Percentiles rank a stretch among this genome's conserved stretches.
These are phyloP conservation scores for Epinephelus awoara DNA, from an alignment of 2,797 vertebrate species.

Conservation along the genomic window DNA sequence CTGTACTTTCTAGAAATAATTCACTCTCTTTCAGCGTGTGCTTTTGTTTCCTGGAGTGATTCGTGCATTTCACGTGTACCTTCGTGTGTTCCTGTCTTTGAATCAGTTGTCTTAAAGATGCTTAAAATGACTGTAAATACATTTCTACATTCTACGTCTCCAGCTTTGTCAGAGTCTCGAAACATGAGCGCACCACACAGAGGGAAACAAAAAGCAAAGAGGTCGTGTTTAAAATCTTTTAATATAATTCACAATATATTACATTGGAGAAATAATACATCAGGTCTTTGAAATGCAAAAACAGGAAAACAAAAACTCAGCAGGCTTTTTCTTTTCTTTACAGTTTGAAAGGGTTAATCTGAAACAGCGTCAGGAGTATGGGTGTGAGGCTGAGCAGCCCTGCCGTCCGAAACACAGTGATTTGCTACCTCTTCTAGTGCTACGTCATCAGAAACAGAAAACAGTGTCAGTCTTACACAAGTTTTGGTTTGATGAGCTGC, in stretches of 20 bases:
- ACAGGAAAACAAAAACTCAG: constrained; percentile 63
- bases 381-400: constrained; percentile 45
- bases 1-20: constrained; percentile 33
- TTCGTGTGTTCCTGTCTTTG: constrained; percentile 22
- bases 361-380: constrained; percentile 39
- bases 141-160: constrained; percentile 37
- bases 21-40: constrained; percentile 19
- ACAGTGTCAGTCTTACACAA: constrained; percentile 57
- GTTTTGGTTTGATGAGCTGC: constrained; percentile 68
- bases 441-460: constrained; percentile 60
- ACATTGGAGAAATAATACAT: constrained; percentile 83
- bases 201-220: neutral
- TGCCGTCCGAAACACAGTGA: constrained; percentile 72
- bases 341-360: constrained; percentile 38
- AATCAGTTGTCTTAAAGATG: constrained; percentile 25
- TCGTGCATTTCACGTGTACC: constrained; percentile 30
- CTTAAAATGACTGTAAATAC: constrained; percentile 38
- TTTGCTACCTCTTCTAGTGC: constrained; percentile 65
- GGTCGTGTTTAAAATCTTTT: constrained; percentile 80
- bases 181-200: neutral
- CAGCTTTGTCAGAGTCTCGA: neutral
- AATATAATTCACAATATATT: constrained; percentile 87
- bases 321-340: constrained; percentile 48
- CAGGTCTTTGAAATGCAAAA: constrained; percentile 73
- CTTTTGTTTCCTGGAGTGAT: constrained; percentile 35